Base-by-base conservation (phyloP, 2,888 invertebrate genomes). In the Oxyteleia sp. region DNA sequence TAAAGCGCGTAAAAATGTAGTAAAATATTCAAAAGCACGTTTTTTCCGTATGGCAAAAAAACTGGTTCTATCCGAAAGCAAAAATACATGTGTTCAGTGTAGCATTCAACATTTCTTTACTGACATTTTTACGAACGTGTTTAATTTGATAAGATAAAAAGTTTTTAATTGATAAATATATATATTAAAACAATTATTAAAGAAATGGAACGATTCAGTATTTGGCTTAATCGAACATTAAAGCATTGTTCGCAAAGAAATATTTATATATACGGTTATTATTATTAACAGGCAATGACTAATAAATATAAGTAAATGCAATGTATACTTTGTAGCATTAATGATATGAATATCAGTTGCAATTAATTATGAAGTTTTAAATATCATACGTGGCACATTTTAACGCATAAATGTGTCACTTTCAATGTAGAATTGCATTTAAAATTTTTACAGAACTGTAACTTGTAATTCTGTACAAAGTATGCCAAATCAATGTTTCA, bases 141-240 rank as follows among this genome's bases (percentile, higher is more conserved):
- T 38, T 64, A 20, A 49, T 64, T 64, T 64, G 64, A 64, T 64
- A 64, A 64, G 64, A 64, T 64, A n/a, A 64, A 64, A 35, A 35
- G 23, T 49, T 49, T 51, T 66, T 38, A 38, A 51, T 41, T 66
- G 64, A 41, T 51, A 38, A 66, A 51, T 51, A 32, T 10, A 66
- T 41, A 29, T 26, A 15, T 15, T 41, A 10, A 15, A 41, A 13
- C 13, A 41, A 41, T 41, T 41, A 13, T 41, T 13, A 13, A 41
- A 10, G 41, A 13, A 41, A 41, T 41, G 41, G 41, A 41, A 41
- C 41, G 41, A 15, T 55, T 16, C 55, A 11, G 35, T 20, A 55
- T 35, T 29, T 11, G 18, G 35, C 15, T 35, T 35, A 55, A 55
- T 35, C 35, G 16, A 16, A 35, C 29, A 35, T 55, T n/a, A 55